Evolutionary conservation across 1,140 invertebrate species (phyloP).

Genomic region (Probaryconus sp.): DNA sequence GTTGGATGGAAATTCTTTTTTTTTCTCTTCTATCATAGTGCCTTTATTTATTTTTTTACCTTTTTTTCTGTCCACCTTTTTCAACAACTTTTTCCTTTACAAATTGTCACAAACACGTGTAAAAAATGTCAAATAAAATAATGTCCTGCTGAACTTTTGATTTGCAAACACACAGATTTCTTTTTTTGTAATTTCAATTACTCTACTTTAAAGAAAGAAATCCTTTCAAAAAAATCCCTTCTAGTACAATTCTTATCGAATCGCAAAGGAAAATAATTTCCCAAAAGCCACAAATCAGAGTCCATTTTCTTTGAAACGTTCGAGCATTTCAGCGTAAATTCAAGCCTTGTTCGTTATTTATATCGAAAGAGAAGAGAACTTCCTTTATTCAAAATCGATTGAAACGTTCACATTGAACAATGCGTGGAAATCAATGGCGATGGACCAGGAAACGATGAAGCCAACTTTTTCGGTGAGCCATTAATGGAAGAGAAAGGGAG

Average conservation of each 20-base stretch:
- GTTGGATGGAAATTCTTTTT: constrained; percentile 20
- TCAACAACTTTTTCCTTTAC: constrained; percentile 2
- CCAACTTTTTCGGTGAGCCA: constrained; percentile 48
- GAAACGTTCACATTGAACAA: constrained; percentile 51
- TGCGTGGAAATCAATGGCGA: constrained; percentile 35
- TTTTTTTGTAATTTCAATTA: too few relatives aligned
- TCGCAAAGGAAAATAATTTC: too few relatives aligned
- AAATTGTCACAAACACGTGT: constrained; percentile 33
- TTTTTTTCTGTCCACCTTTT: constrained; percentile 14
- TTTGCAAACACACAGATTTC: constrained; percentile 2
- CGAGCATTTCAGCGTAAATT: background rate
- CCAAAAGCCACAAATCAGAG: too few relatives aligned
- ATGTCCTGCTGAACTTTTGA: constrained; percentile 30
- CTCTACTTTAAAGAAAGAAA: too few relatives aligned
- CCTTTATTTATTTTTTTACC: constrained; percentile 17
- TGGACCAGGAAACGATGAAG: constrained; percentile 32
- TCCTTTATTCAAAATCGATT: constrained; percentile 58
- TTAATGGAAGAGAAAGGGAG: constrained; percentile 41
- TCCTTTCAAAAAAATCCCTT: too few relatives aligned
- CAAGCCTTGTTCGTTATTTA: constrained; percentile 26
- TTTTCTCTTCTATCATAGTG: constrained; percentile 13
- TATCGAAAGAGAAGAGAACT: constrained; percentile 15
- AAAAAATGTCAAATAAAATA: constrained; percentile 21
- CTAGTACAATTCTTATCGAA: too few relatives aligned
- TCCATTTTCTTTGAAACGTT: constrained; percentile 13